Base-by-base conservation (phyloP, 1,140 invertebrate genomes). In the Brachionus rotundiformis region DNA sequence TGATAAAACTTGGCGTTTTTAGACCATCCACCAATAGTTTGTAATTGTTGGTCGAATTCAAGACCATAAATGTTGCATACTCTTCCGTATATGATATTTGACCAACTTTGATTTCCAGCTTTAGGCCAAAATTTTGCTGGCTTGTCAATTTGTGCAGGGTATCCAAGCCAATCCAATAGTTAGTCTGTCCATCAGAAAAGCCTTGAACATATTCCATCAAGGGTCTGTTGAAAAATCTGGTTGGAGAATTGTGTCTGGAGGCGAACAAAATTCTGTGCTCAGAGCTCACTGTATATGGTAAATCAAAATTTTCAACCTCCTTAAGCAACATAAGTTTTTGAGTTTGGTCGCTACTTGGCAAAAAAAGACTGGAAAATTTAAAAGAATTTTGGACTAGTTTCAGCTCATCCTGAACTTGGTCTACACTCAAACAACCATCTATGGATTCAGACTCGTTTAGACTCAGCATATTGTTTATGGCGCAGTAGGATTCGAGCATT, bases 221-320 rank as follows among this genome's bases (percentile, higher is more conserved):
- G 23, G 68, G 68, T n/a, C 68, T 6, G 23, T 73, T 44, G 13
- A 73, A 73, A 44, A 73, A 73, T n/a, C 68, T 4, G 4, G 68
- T 44, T 10, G 68, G 68, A 1, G 68, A 36, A 44, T 73, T 47
- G 10, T 44, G 19, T 31, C 68, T 27, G 0, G 68, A 73, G 0
- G 68, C 68, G 27, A 73, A 73, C 19, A 73, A 44, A 41, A 73
- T 44, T 8, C 68, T 23, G 25, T 73, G 39, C 39, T 44, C 39
- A 1, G 68, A 44, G 44, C 19, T 44, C 1, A 73, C 33, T 11
- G 41, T 44, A 29, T 44, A 73, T 1, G 68, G 23, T 13, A 73
- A 25, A 73, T 44, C 25, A 44, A 44, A 44, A 41, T 25, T 27
- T 44, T 44, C 68, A 2, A 73, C 23, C 23, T n/a, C 23, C 27